Evolutionary conservation across 2,888 invertebrate genomes (phyloP).

Genomic region (Disparrhopalites patrizii): DNA sequence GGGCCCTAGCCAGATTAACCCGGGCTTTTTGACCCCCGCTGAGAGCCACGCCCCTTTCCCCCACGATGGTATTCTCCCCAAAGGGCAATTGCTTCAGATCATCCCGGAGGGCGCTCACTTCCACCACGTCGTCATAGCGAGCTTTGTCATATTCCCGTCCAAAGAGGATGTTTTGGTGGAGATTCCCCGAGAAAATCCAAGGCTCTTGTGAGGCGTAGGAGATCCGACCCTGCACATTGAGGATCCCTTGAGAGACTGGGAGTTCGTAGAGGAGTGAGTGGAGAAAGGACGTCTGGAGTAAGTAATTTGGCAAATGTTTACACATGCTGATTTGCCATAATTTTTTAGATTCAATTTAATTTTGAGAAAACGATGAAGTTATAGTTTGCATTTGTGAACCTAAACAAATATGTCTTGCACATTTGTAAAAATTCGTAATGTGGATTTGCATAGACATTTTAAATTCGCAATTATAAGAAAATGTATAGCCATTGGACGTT

Average conservation of each 20-base stretch:
- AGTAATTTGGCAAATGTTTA: background rate
- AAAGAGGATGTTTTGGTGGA: slow-evolving; percentile 43
- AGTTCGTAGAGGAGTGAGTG: slow-evolving; percentile 41
- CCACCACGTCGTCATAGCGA: slow-evolving; percentile 31
- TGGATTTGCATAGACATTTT: too few relatives aligned
- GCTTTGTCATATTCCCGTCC: slow-evolving; percentile 33
- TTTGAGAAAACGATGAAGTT: background rate
- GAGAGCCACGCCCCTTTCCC: slow-evolving; percentile 55
- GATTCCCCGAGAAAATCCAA: slow-evolving; percentile 42
- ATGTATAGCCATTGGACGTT: too few relatives aligned
- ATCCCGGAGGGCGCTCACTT: slow-evolving; percentile 33
- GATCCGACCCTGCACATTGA: slow-evolving; percentile 34
- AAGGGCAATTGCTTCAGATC: slow-evolving; percentile 51
- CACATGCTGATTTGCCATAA: background rate
- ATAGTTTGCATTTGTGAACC: background rate
- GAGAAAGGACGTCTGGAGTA: slow-evolving; percentile 38
- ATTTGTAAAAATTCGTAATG: background rate
- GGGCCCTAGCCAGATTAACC: slow-evolving; percentile 51
- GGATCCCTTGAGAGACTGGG: slow-evolving; percentile 33
- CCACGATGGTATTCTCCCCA: slow-evolving; percentile 56
- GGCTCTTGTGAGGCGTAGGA: slow-evolving; percentile 45
- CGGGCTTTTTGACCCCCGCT: slow-evolving; percentile 58
- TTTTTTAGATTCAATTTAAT: too few relatives aligned
- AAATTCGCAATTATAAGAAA: too few relatives aligned
- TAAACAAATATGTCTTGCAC: background rate